Base-by-base conservation (phyloP, 1,140 invertebrate genomes). In the Apis cerana region DNA sequence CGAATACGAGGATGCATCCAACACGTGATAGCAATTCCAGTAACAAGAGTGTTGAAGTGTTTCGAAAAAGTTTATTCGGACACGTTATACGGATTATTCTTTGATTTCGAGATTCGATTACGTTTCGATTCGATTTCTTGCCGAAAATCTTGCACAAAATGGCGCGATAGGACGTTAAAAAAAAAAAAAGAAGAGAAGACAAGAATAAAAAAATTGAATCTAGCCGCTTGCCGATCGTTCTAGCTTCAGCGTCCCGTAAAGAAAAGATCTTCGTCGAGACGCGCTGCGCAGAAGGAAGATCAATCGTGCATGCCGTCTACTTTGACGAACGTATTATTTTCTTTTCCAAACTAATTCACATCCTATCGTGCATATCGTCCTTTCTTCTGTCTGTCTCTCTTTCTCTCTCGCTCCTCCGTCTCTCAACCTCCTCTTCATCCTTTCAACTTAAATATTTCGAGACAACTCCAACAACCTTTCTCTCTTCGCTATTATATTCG, bases 261-360 rank as follows among this genome's bases (percentile, higher is more conserved):
- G 33, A 43, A 76, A 48, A 62, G 48, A 74, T 62, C 15, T 19
- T 81, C 65, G 33, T 74, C n/a, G 72, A 58, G 56, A 33, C 58
- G 23, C 71, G 71, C 64, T 82, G 62, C 54, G 75, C 74, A 43
- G 23, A 61, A 77, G 50, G 15, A 43, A 86, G 75, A 86, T 58
- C 78, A 43, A 85, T 81, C 78, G 75, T 87, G 85, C 85, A 86
- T 87, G 85, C 54, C 79, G 75, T 86, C 70, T 78, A 75, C n/a
- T 78, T 65, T 83, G 62, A 64, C 80, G 50, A 86, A 83, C 75
- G 74, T 77, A 71, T 80, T 62, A 70, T 84, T 70, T 71, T 85
- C 54, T 86, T 65, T 83, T 70, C 71, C 76, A 19, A 84, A 87
- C 68, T 87, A 76, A 80, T 76, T 75, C 62, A 86, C 59, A 80